Evolutionary conservation across 1,140 invertebrate species (phyloP).

Genomic region (Micrasema longulum): DNA sequence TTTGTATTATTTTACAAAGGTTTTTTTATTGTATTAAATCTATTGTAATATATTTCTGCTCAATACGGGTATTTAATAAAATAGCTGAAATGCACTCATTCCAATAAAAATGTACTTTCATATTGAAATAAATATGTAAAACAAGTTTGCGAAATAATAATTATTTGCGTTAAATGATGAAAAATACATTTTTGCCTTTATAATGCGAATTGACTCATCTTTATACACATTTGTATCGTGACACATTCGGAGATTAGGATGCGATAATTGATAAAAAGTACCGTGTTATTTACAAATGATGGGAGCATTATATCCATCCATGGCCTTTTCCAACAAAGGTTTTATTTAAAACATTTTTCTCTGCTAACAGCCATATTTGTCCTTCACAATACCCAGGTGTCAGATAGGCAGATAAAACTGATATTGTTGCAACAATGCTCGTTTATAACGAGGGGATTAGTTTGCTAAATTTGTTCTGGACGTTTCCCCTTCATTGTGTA

Average conservation of each 20-base stretch:
- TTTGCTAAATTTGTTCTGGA: constrained; percentile 29
- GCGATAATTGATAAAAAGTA: constrained; percentile 28
- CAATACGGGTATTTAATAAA: too few relatives aligned
- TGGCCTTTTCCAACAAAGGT: constrained; percentile 38
- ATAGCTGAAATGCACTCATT: too few relatives aligned
- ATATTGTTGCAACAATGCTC: constrained; percentile 14
- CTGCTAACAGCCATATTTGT: constrained; percentile 18
- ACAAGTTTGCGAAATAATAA: too few relatives aligned
- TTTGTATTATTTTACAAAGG: too few relatives aligned
- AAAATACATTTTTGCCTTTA: too few relatives aligned
- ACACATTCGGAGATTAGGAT: constrained; percentile 1
- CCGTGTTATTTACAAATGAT: constrained; percentile 32
- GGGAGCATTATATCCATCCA: not conserved
- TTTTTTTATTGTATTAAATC: too few relatives aligned
- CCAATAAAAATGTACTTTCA: too few relatives aligned
- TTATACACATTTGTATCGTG: not conserved
- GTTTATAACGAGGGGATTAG: constrained; percentile 22
- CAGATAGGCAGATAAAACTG: constrained; percentile 20
- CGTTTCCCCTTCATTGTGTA: not conserved
- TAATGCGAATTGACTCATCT: too few relatives aligned
- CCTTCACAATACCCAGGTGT: constrained; percentile 32
- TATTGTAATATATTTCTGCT: too few relatives aligned
- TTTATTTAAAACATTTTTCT: constrained; percentile 25
- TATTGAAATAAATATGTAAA: too few relatives aligned
- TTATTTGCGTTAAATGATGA: too few relatives aligned